Percentiles rank a stretch among this genome's conserved stretches.
These are phyloP conservation scores for Melikaiella ostensackeni DNA, from an alignment of 2,888 invertebrate species.

Conservation along the genomic window DNA sequence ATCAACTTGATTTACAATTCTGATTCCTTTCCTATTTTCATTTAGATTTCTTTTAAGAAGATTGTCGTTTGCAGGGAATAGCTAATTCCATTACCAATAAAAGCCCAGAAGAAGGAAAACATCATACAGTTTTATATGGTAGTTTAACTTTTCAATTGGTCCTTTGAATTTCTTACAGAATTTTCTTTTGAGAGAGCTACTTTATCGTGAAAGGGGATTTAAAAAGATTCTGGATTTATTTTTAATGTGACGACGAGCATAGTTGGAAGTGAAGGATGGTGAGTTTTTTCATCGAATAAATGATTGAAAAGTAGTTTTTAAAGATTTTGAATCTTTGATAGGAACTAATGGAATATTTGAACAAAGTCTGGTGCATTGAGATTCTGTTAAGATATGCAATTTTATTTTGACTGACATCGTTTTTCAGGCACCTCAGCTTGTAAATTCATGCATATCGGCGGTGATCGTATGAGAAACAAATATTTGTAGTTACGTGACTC, in stretches of 20 bases:
- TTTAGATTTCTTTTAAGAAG: not conserved
- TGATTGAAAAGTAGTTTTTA: constrained; percentile 5
- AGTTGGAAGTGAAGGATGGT: not conserved
- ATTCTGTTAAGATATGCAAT: not conserved
- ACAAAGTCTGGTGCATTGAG: not conserved
- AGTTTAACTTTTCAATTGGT: constrained; percentile 7
- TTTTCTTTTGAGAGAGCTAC: constrained; percentile 14
- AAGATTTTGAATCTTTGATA: not conserved
- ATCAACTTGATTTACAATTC: not conserved
- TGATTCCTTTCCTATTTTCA: not conserved
- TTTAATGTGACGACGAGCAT: not conserved
- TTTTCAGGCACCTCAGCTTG: not conserved
- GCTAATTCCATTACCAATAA: not conserved
- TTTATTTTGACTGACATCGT: not conserved
- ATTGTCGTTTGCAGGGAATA: not conserved
- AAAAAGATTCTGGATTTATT: not conserved
- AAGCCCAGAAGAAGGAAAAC: not conserved
- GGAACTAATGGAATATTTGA: not conserved
- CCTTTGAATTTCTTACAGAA: not conserved
- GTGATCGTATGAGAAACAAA: constrained; percentile 23
- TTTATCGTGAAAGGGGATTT: not conserved
- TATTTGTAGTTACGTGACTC: constrained; percentile 27
- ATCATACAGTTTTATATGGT: not conserved
- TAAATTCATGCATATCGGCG: constrained; percentile 9
- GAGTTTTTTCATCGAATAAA: constrained; percentile 4